Evolutionary conservation across 2,888 invertebrate species (phyloP), one percentile per base, ranked within the genome.

Genomic region (Aricia artaxerxes): DNA sequence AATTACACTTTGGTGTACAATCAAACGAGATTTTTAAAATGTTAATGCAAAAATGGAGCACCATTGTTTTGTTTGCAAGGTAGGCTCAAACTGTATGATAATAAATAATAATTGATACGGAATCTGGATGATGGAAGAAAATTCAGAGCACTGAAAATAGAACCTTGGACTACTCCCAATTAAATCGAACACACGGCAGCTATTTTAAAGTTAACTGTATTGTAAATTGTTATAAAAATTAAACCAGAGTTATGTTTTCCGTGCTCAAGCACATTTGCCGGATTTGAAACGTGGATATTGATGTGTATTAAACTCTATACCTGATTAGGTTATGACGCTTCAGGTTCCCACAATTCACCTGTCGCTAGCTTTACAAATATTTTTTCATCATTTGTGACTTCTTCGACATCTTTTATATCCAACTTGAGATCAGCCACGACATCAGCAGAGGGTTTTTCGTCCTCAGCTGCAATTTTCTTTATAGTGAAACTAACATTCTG

Each of bases 401-500:
- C 83, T 85, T 80, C 88, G 88, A 82, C 84, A 86, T 82, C 87
- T 38, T 49, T 85, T 82, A 88, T 81, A 83, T 91, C 88, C 87
- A 93, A 87, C 87, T 90, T 91, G 88, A 93, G 90, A 89, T 93
- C 92, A 85, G 86, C 84, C 4, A 64, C 31, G 9, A 53, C 35
- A 57, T 53, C 53, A 76, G 24, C 31, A 16, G 35, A 76, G 78
- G 88, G 83, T 79, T 86, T 85, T 82, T 91, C 91, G 49, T 80
- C 86, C 78, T 92, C 92, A 79, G 95, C 93, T 73, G 94, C 83
- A 57, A 76, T 49, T 86, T 94, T 94, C 80, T 90, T 93, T 80
- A 95, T 91, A 82, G 93, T 95, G 83, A 96, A 94, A 85, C 95
- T 95, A 81, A 96, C 92, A 80, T 95, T 94, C 85, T 96, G 95